phyloP scores from a whole-genome alignment of 1,140 invertebrate species.

The Ips nitidus region DNA sequence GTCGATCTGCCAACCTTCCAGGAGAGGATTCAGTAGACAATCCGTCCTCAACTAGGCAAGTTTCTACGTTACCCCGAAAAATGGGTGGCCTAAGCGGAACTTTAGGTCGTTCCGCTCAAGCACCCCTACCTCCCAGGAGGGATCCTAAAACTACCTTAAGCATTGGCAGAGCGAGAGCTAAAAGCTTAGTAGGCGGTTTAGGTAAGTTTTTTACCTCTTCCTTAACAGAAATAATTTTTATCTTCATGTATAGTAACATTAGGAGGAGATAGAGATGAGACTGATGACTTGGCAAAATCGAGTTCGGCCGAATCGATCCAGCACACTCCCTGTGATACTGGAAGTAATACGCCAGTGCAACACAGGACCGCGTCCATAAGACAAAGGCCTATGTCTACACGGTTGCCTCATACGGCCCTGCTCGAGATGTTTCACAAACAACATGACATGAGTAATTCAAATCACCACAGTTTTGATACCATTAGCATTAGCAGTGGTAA shows the following conservation, averaged over 20 bases:
- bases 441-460: constrained; percentile 68
- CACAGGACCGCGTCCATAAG: constrained; percentile 85
- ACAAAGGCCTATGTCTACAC: constrained; percentile 78
- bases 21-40: constrained; percentile 52
- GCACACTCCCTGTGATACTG: constrained; percentile 55
- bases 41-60: constrained; percentile 59
- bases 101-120: constrained; percentile 65
- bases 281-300: constrained; percentile 72
- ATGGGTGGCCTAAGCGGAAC: constrained; percentile 57
- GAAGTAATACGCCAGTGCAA: constrained; percentile 61
- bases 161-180: constrained; percentile 83
- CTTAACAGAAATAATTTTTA: neutral
- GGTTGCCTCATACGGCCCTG: constrained; percentile 86
- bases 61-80: constrained; percentile 73
- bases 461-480: constrained; percentile 70
- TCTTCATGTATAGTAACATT: neutral
- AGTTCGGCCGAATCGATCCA: constrained; percentile 80
- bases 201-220: constrained; percentile 52
- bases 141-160: constrained; percentile 94
- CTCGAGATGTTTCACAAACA: constrained; percentile 88
- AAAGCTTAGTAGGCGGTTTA: constrained; percentile 86
- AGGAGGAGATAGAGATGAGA: constrained; percentile 66
- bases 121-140: constrained; percentile 81
- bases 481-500: constrained; percentile 52
- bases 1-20: constrained; percentile 64